phyloP scores from a whole-genome alignment of 2,888 invertebrate genomes.

The Andrena bucephala region DNA sequence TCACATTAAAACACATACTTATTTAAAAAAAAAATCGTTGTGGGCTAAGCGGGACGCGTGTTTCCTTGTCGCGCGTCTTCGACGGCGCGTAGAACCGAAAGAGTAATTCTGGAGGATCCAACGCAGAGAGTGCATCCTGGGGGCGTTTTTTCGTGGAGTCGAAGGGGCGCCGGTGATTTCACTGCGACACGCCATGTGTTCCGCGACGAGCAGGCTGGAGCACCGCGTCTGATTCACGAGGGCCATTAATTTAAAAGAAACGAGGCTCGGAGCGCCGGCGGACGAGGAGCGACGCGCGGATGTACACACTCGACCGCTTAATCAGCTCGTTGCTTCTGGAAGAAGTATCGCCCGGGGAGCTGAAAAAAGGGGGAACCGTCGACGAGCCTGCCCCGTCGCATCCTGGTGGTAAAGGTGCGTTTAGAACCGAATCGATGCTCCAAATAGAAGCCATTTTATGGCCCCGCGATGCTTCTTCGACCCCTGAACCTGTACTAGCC shows the following conservation, averaged over 20 bases:
- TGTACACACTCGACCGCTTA: conserved; percentile 67
- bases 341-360: conserved; percentile 56
- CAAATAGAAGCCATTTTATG: no score
- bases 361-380: conserved; percentile 70
- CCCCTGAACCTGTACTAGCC: no score
- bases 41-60: neutral
- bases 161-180: conserved; percentile 43
- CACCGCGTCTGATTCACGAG: conserved; percentile 68
- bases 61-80: neutral
- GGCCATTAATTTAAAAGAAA: conserved; percentile 67
- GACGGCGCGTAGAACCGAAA: neutral
- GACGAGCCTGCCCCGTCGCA: neutral
- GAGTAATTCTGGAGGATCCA: conserved; percentile 25
- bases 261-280: conserved; percentile 46
- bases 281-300: conserved; percentile 59
- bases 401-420: conserved; percentile 24
- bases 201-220: conserved; percentile 20
- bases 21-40: neutral
- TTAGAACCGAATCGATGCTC: no score
- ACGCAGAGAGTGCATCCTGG: neutral
- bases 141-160: conserved; percentile 7
- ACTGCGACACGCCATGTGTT: conserved; percentile 50
- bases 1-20: neutral
- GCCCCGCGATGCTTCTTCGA: no score
- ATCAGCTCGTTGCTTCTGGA: conserved; percentile 64